A percentile compares a stretch with the other conserved stretches of the same genome.
These are phyloP conservation scores for Nothobranchius kuhntae DNA, from an alignment of 2,113 vertebrate species.

Conservation along the genomic window DNA sequence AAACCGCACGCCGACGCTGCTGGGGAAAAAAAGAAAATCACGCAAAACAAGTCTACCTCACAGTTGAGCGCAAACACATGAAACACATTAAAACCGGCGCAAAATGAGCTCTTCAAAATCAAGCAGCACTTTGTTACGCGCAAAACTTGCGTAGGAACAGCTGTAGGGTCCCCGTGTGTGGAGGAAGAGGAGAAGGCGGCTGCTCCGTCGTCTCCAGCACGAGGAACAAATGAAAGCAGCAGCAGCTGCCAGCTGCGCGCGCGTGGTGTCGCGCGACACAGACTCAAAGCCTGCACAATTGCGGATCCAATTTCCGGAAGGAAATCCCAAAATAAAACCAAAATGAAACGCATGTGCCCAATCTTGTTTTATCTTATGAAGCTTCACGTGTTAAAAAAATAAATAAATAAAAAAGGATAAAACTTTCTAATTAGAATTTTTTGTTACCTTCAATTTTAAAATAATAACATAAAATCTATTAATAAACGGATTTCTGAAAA, in stretches of 20 bases:
- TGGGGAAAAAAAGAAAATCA: background rate
- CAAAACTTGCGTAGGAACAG: background rate
- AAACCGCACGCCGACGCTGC: conserved; percentile 33
- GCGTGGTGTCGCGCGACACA: conserved; percentile 11
- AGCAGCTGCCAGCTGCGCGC: conserved; percentile 46
- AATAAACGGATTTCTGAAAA: no score
- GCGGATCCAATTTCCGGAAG: conserved; percentile 30
- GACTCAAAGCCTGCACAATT: background rate
- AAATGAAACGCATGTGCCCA: background rate
- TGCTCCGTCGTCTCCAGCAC: conserved; percentile 28
- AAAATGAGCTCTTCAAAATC: background rate
- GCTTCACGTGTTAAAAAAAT: no score
- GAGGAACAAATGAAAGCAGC: conserved; percentile 12
- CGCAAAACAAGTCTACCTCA: conserved; percentile 56
- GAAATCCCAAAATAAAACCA: conserved; percentile 31
- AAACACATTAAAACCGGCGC: conserved; percentile 55
- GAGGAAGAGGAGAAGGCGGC: no score
- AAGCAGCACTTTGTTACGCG: conserved; percentile 15
- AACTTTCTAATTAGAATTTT: no score
- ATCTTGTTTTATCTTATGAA: background rate
- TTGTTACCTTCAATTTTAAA: no score
- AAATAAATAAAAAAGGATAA: no score
- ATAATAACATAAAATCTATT: no score
- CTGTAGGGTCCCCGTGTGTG: background rate
- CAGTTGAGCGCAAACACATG: conserved; percentile 68